A percentile compares a stretch with the other conserved stretches of the same genome.
Conservation (phyloP, 2,888 invertebrate genomes). For the Vannuccia rotundouncinata region DNA sequence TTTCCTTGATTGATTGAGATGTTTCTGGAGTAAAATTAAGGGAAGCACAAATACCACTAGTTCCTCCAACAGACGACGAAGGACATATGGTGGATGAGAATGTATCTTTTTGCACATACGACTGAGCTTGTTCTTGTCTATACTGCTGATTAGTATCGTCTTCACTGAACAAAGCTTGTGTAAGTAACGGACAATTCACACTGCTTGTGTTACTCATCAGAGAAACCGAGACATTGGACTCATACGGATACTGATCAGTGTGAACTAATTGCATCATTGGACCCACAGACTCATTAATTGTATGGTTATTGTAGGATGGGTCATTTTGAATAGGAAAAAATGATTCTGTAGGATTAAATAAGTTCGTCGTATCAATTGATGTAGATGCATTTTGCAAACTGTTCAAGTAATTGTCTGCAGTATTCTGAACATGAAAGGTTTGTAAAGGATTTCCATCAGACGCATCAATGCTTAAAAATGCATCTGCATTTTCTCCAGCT, state of each 20-base stretch:
- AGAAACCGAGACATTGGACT: background rate
- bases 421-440: background rate
- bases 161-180: background rate
- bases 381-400: background rate
- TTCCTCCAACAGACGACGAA: background rate
- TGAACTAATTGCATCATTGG: background rate
- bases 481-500: background rate
- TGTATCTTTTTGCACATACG: background rate
- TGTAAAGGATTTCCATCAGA: background rate
- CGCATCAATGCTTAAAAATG: background rate
- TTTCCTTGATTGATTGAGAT: background rate
- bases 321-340: constrained; percentile 11
- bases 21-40: background rate
- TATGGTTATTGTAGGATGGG: background rate
- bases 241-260: background rate
- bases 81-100: background rate
- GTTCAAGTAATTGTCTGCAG: background rate
- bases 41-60: background rate
- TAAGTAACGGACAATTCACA: background rate
- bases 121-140: background rate
- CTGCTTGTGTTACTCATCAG: background rate
- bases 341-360: background rate
- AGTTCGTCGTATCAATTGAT: background rate
- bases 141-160: background rate
- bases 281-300: background rate